Evolutionary conservation across 2,888 invertebrate genomes (phyloP).

Genomic region (Andrena dorsata): DNA sequence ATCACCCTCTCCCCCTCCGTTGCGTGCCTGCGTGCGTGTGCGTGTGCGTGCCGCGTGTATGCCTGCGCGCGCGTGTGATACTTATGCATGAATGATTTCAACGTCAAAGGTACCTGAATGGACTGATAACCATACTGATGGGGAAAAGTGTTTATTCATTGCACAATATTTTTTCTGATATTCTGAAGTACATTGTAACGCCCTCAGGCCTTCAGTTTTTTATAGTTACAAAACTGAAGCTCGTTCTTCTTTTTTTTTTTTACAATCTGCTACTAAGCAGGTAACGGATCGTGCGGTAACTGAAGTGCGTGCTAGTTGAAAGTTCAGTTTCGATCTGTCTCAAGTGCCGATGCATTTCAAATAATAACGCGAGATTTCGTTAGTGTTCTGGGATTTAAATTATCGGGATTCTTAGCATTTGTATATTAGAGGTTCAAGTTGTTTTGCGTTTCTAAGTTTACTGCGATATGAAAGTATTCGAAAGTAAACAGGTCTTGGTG

Average conservation of each 20-base stretch:
- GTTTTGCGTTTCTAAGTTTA: constrained; percentile 28
- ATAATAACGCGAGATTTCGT: constrained; percentile 33
- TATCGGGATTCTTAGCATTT: constrained; percentile 35
- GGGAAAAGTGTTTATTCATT: constrained; percentile 62
- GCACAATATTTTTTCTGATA: constrained; percentile 57
- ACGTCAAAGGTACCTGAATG: constrained; percentile 83
- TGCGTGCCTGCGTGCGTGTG: constrained; percentile 26
- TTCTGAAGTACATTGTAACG: constrained; percentile 41
- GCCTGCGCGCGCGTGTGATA: constrained; percentile 32
- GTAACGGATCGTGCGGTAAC: constrained; percentile 28
- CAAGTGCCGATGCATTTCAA: constrained; percentile 51
- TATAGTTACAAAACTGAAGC: constrained; percentile 20
- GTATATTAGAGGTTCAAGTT: constrained; percentile 14
- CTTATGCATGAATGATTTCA: constrained; percentile 61
- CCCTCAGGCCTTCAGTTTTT: constrained; percentile 54
- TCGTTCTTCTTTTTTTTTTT: too few relatives aligned
- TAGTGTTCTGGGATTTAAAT: constrained; percentile 27
- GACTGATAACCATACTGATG: constrained; percentile 75
- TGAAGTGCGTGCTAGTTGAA: not conserved
- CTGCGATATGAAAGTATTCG: constrained; percentile 6
- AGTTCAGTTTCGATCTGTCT: constrained; percentile 24
- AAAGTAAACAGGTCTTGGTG: constrained; percentile 18
- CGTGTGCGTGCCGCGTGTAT: constrained; percentile 4
- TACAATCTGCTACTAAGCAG: constrained; percentile 26
- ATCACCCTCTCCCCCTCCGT: constrained; percentile 32